Percentiles rank a stretch among this genome's conserved stretches.
Evolutionary conservation across 2,888 invertebrate species (phyloP).

Genomic region (Resseliella maxima): DNA sequence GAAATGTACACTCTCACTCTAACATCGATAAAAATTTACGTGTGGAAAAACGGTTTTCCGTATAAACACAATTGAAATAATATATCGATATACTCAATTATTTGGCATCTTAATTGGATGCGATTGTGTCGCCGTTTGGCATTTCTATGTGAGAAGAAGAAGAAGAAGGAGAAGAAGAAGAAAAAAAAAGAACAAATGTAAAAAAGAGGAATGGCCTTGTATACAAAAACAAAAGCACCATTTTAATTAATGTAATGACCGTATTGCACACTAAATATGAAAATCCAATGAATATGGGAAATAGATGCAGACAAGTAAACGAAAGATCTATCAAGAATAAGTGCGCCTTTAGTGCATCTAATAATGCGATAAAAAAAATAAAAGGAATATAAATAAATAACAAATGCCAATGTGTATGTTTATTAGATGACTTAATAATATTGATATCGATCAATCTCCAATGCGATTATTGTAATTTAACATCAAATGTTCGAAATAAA

Average conservation of each 20-base stretch:
- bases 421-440: slow-evolving; percentile 48
- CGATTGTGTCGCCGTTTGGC: neutral
- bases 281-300: neutral
- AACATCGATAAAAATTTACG: slow-evolving; percentile 6
- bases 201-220: neutral
- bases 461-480: slow-evolving; percentile 33
- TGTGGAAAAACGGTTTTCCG: slow-evolving; percentile 39
- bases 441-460: slow-evolving; percentile 50
- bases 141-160: neutral
- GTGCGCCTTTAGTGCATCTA: slow-evolving; percentile 20
- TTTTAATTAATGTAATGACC: slow-evolving; percentile 53
- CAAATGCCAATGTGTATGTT: neutral
- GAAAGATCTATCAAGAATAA: neutral
- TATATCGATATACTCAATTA: slow-evolving; percentile 38
- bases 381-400: neutral
- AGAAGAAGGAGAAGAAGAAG: neutral
- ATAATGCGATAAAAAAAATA: neutral
- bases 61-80: slow-evolving; percentile 13
- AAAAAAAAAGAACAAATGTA: too few relatives aligned
- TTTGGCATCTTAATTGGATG: slow-evolving; percentile 54
- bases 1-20: neutral
- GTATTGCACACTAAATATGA: neutral
- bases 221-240: slow-evolving; percentile 26
- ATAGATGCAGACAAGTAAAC: neutral
- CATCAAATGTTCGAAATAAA: neutral